Conservation (phyloP, 1,140 invertebrate species). For the Polypedilum vanderplanki region DNA sequence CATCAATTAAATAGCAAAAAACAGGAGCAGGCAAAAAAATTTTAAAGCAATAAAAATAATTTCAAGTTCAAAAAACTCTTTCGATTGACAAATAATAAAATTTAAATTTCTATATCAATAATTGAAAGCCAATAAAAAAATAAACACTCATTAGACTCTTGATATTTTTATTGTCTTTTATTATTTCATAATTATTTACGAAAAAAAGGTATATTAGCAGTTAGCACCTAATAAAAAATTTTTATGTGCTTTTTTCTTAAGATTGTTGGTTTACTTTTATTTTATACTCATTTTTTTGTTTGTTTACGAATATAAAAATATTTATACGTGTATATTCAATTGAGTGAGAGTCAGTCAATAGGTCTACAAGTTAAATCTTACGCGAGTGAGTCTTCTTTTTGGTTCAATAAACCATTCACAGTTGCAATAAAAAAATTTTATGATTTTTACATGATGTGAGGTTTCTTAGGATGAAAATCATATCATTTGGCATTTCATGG, state of each 20-base stretch:
- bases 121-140: background rate
- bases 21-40: too few species aligned
- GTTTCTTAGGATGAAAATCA: background rate
- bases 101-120: background rate
- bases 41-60: too few species aligned
- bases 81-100: background rate
- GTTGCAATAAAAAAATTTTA: conserved; percentile 9
- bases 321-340: background rate
- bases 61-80: too few species aligned
- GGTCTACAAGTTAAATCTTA: background rate
- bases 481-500: too few species aligned
- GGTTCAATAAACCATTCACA: conserved; percentile 12
- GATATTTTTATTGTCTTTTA: conserved; percentile 14
- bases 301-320: background rate
- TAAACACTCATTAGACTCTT: background rate
- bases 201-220: conserved; percentile 15
- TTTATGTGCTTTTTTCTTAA: conserved; percentile 15
- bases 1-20: too few species aligned
- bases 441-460: conserved; percentile 18
- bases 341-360: conserved; percentile 16
- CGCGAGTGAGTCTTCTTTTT: background rate
- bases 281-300: too few species aligned
- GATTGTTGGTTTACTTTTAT: conserved; percentile 11
- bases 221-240: conserved; percentile 24
- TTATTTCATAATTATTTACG: conserved; percentile 22